These are phyloP conservation scores for Drosophila quinaria DNA, from an alignment of 2,888 invertebrate species.

Conservation along the genomic window DNA sequence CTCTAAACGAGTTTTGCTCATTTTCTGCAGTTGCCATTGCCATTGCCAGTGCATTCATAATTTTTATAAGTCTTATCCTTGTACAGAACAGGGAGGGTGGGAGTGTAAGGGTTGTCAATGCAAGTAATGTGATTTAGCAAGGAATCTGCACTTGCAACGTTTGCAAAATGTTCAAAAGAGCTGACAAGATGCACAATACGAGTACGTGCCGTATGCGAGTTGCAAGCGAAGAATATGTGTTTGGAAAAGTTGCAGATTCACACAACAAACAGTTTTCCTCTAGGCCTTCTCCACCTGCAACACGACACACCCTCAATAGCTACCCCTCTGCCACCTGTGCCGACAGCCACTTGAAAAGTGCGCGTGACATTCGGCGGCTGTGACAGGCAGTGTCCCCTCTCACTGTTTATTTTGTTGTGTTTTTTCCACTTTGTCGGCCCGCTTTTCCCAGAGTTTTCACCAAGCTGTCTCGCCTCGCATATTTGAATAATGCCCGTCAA, in stretches of 20 bases:
- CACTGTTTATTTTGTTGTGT: background rate
- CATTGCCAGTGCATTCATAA: constrained; percentile 50
- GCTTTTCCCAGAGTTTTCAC: background rate
- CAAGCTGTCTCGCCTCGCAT: constrained; percentile 30
- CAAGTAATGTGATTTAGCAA: constrained; percentile 39
- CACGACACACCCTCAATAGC: background rate
- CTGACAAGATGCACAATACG: constrained; percentile 33
- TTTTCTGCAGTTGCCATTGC: constrained; percentile 45
- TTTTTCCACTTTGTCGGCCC: constrained; percentile 13
- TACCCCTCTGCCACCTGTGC: constrained; percentile 12
- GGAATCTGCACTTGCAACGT: constrained; percentile 44
- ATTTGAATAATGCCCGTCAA: constrained; percentile 78
- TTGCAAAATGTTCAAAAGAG: constrained; percentile 21
- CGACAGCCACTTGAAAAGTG: constrained; percentile 70
- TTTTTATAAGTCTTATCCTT: constrained; percentile 26
- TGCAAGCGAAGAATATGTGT: background rate
- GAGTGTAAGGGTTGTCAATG: no score
- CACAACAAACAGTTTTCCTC: constrained; percentile 10
- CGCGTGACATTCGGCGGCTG: constrained; percentile 77
- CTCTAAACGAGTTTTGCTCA: constrained; percentile 65
- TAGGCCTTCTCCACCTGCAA: background rate
- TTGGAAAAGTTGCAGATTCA: constrained; percentile 13
- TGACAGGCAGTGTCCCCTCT: constrained; percentile 48
- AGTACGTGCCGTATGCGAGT: background rate
- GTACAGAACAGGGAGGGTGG: background rate